A percentile compares a stretch with the other conserved stretches of the same genome.
Conservation (phyloP, 2,888 invertebrate species). For the Pachydiplax longipennis region DNA sequence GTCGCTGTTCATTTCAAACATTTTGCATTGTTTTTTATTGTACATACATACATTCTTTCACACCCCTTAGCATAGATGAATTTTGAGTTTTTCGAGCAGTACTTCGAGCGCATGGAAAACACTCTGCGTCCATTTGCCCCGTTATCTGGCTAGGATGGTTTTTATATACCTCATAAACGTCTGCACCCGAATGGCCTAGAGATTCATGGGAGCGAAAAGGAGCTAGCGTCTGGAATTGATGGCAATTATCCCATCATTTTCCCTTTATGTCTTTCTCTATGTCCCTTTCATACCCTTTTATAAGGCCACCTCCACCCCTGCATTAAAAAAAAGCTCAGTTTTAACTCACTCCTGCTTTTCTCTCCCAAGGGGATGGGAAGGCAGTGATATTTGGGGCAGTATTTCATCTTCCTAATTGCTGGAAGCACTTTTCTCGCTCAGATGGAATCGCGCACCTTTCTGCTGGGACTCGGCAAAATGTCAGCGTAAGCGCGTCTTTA, state of each 20-base stretch:
- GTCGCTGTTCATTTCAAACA: too few relatives aligned
- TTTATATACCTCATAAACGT: too few relatives aligned
- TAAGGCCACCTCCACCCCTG: neutral
- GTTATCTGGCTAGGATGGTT: too few relatives aligned
- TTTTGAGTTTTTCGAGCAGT: too few relatives aligned
- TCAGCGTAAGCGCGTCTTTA: neutral
- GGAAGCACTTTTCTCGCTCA: neutral
- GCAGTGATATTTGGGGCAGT: neutral
- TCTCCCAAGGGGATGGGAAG: neutral
- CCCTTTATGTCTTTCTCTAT: neutral
- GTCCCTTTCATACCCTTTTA: neutral
- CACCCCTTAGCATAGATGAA: too few relatives aligned
- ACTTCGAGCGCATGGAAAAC: too few relatives aligned
- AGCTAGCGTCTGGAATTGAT: too few relatives aligned
- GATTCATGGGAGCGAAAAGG: too few relatives aligned
- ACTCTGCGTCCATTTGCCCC: too few relatives aligned
- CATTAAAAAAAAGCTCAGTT: neutral
- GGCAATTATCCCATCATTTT: neutral
- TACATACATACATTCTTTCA: too few relatives aligned
- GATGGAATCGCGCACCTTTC: neutral
- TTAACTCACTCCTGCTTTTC: neutral
- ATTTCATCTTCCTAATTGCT: neutral
- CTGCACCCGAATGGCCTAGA: too few relatives aligned
- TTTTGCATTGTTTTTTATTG: too few relatives aligned
- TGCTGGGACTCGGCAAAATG: neutral